Conservation (phyloP, 2,113 vertebrate genomes). For the Leucoraja erinaceus region DNA sequence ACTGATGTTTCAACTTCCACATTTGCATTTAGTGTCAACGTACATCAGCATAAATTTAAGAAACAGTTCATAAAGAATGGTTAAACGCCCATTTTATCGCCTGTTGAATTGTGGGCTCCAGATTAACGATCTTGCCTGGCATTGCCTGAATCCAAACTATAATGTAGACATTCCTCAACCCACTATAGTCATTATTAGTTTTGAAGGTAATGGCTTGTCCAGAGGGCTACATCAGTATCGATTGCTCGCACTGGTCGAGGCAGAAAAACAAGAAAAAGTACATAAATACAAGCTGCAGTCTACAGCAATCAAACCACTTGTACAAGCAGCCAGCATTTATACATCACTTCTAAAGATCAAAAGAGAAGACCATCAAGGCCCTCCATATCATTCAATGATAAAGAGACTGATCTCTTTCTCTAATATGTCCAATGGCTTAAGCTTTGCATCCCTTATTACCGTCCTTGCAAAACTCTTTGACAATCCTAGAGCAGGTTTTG, state of each 20-base stretch:
- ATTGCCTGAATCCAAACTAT: neutral
- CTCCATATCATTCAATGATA: too few species aligned
- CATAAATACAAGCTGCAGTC: too few species aligned
- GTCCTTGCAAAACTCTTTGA: too few species aligned
- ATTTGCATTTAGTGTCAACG: neutral
- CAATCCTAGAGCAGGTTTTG: too few species aligned
- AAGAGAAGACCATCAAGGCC: too few species aligned
- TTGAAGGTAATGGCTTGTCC: neutral
- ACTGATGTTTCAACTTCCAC: neutral
- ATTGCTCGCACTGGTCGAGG: neutral
- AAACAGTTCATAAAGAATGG: neutral
- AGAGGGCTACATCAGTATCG: neutral
- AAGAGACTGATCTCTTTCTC: too few species aligned
- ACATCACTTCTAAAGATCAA: too few species aligned
- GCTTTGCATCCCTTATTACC: too few species aligned
- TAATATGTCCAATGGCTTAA: too few species aligned
- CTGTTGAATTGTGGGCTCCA: neutral
- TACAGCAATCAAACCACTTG: neutral
- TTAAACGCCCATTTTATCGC: neutral
- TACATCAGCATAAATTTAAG: neutral
- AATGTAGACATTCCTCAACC: neutral
- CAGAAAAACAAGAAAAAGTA: neutral
- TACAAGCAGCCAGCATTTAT: neutral
- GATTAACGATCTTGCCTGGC: neutral
- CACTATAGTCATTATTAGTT: neutral